A percentile compares a stretch with the other conserved stretches of the same genome.
Evolutionary conservation across 2,888 invertebrate genomes (phyloP).

Genomic region (Adineta ricciae): DNA sequence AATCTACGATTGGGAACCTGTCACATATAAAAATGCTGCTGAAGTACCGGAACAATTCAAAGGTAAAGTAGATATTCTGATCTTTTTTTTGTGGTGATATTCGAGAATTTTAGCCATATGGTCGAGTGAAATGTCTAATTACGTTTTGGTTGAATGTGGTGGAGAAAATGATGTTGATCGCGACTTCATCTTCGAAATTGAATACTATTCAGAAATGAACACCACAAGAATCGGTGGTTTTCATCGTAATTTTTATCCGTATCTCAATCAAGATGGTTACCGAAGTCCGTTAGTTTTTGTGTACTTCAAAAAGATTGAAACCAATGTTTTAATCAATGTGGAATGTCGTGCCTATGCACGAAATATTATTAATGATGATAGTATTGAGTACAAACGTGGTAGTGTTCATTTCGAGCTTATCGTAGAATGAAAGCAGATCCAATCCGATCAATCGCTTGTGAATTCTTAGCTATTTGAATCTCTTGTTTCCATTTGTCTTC

Average conservation of each 20-base stretch:
- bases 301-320: conserved; percentile 31
- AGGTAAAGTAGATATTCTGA: background rate
- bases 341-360: conserved; percentile 32
- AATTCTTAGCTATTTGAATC: background rate
- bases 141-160: conserved; percentile 28
- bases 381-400: conserved; percentile 66
- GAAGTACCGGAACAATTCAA: conserved; percentile 29
- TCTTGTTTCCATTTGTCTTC: background rate
- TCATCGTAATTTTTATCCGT: conserved; percentile 33
- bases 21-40: conserved; percentile 27
- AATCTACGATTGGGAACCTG: conserved; percentile 31
- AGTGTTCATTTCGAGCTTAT: conserved; percentile 87
- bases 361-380: conserved; percentile 56
- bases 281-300: conserved; percentile 33
- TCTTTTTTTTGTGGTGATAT: too few species aligned
- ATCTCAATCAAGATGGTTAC: conserved; percentile 33
- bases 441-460: background rate
- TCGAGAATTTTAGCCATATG: conserved; percentile 41
- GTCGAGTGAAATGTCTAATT: conserved; percentile 21
- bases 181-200: conserved; percentile 25
- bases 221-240: conserved; percentile 28
- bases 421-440: conserved; percentile 74
- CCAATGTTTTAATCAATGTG: conserved; percentile 33
- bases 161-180: conserved; percentile 33
- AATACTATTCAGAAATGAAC: conserved; percentile 28